Evolutionary conservation across 2,113 vertebrate genomes (phyloP), one percentile per base, ranked within the genome.

Genomic region (Gnathonemus longibarbis): DNA sequence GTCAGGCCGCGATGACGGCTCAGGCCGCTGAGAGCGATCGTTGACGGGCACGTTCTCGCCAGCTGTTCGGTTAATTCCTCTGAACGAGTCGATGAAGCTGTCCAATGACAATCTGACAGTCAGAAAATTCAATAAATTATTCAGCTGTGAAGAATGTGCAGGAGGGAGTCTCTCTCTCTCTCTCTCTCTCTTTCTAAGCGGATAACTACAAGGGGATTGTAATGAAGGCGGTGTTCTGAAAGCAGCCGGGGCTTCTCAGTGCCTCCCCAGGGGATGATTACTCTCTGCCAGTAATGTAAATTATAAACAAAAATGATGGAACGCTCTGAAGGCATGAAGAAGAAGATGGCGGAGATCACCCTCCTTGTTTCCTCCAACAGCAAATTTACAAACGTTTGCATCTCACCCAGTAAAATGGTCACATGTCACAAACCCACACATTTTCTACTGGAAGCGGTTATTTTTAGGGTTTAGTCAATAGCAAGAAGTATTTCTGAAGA

Each of bases 41-140:
- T 46, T 10, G 19, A 46, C 4, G 10, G 89, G 39, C 56, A 39
- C 46, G 66, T 39, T 83, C 88, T 74, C 31, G 31, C 31, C 88
- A 39, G n/a, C 88, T 52, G 70, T 89, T 83, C 62, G 4, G 49
- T 70, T 89, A 48, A 83, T 89, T 89, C 49, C 70, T 74, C 19
- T 50, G 88, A 89, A 77, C 49, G 31, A 89, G 88, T 53, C 88
- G 19, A 89, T 53, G 46, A 89, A 89, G 88, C 49, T 49, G 46
- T 31, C 48, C 48, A 7, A 52, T 83, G 70, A 83, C 88, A 83
- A 83, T 89, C 74, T 77, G 46, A 80, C 88, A 83, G 74, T 89
- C 88, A 80, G 88, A 83, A 74, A 89, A 21, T 13, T 77, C 88
- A 35, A 89, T 89, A 77, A 80, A 83, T 89, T 89, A 83, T 89